Base-by-base conservation (phyloP, 2,888 invertebrate species). In the Cantharis flavilabris region DNA sequence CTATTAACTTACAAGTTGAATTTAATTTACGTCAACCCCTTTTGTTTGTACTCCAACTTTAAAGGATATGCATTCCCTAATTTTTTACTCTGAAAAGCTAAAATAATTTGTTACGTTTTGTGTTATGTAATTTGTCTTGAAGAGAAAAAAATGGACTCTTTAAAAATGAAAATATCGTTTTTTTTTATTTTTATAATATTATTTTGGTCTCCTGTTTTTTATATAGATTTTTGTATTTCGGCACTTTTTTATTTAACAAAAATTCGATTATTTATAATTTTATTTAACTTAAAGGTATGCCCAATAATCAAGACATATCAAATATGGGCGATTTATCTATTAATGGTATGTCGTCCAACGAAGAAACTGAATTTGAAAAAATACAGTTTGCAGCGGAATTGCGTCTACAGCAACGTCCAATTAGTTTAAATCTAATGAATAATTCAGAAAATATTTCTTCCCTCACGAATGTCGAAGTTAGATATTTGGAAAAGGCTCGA, bases 361-460 rank as follows among this genome's bases (percentile, higher is more conserved):
- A 26, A 28, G 80, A 80, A 75, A 69, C 78, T 4, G 86, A 87
- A 64, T 82, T 85, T 67, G 84, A 86, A 78, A 88, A 88, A 81
- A 87, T 88, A 11, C 80, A 85, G 73, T 88, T 88, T 76, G 87
- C 87, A 3, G 88, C 87, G 5, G 87, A 87, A 10, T 79, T 88
- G 16, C 84, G 85, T 72, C 78, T 88, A 11, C 79, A 87, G 23
- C 85, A 82, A 67, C 85, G 85, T 65, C 78, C 86, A 5, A 82
- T 83, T 0, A 82, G 30, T 63, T 69, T 70, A 20, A 49, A 16
- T 14, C 49, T 13, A n/a, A n/a, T 49, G 49, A 49, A 49, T 7
- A 49, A 49, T 49, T n/a, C 84, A 10, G 83, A 81, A 73, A 84
- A 85, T 77, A 71, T 49, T n/a, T 49, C 80, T n/a, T 70, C 77